Base-by-base conservation (phyloP, 2,113 vertebrate species). In the Delphinapterus leucas region DNA sequence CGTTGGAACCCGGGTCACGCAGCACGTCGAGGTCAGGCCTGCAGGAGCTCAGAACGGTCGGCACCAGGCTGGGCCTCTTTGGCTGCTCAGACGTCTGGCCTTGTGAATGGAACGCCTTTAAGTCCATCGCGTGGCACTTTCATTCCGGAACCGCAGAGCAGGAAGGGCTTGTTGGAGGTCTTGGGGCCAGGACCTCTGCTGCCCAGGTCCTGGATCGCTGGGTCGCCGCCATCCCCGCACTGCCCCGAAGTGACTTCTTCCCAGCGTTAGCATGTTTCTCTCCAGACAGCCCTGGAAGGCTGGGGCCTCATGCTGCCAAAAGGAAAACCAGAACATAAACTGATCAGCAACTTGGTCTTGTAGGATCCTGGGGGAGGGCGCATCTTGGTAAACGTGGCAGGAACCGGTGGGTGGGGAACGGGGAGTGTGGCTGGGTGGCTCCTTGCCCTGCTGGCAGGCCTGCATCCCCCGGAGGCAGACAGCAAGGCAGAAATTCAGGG, bases 21-120 rank as follows among this genome's bases (percentile, higher is more conserved):
- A 61, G 23, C 31, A 41, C 5, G 18, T 58, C 1, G 0, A 61
- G 2, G 7, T 21, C 1, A 31, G 68, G 31, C 38, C n/a, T 36
- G 3, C 21, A 12, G 10, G 2, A 80, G 4, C n/a, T 67, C 18
- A 36, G 63, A 61, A 36, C 8, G 0, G 0, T 2, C 10, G 20
- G 47, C 41, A 6, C 13, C 20, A 1, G 8, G n/a, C 1, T 49
- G 31, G 18, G n/a, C 7, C 44, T 67, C 73, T 74, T 67, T 18
- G 31, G 49, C 79, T 36, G 20, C 14, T 14, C 20, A 17, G 18
- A 31, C 11, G 1, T 31, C 25, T 80, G 28, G 28, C 58, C 36
- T 68, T n/a, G 36, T 60, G 36, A 55, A 25, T 20, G 49, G 11
- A 84, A 81, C 63, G 6, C 23, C 74, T 92, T 28, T 25, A 73